Evolutionary conservation across 2,113 vertebrate species (phyloP).

Genomic region (Scalopus aquaticus): DNA sequence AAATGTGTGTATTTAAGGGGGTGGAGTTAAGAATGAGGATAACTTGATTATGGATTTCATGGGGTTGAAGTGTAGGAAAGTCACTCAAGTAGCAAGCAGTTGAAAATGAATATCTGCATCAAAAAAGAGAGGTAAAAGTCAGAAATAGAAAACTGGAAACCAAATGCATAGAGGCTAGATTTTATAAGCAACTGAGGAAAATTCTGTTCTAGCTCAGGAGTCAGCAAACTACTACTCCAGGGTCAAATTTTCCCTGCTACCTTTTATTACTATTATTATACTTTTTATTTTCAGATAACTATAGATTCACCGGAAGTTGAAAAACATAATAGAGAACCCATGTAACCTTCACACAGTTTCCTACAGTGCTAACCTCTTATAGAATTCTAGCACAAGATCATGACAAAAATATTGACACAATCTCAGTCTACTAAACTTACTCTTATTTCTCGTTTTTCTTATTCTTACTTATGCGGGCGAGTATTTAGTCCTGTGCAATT

Average conservation of each 20-base stretch:
- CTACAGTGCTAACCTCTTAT: not conserved
- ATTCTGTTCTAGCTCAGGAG: not conserved
- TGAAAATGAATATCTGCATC: not conserved
- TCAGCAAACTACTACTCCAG: not conserved
- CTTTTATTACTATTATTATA: not conserved
- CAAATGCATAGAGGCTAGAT: not conserved
- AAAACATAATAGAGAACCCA: not conserved
- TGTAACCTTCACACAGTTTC: not conserved
- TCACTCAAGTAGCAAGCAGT: not conserved
- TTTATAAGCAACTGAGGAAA: not conserved
- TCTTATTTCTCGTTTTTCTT: not conserved
- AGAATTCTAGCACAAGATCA: not conserved
- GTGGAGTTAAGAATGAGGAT: not conserved
- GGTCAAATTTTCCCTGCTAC: not conserved
- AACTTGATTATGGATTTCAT: not conserved
- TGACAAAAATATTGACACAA: not conserved
- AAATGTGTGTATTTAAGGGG: not conserved
- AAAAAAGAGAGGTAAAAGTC: not conserved
- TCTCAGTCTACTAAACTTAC: not conserved
- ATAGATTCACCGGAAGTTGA: not conserved
- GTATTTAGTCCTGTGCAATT: not conserved
- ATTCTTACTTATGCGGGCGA: not conserved
- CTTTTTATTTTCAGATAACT: not conserved
- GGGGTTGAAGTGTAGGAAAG: not conserved
- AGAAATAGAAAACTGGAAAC: not conserved